phyloP scores from a whole-genome alignment of 2,113 vertebrate genomes.

The Trinectes maculatus region DNA sequence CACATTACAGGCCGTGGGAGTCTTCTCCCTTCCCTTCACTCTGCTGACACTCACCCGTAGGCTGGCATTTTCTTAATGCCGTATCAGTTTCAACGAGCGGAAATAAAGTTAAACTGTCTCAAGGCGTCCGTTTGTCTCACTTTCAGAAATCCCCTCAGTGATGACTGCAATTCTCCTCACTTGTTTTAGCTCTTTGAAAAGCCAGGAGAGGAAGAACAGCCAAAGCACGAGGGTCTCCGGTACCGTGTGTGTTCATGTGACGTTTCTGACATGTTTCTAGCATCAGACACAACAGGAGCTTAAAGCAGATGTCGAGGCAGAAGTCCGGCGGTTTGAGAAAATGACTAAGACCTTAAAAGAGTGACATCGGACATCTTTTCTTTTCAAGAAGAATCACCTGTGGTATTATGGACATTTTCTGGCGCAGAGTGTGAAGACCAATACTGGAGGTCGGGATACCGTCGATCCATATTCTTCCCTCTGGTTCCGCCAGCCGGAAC shows the following conservation, averaged over 20 bases:
- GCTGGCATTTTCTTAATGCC: conserved; percentile 83
- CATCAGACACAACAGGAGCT: conserved; percentile 26
- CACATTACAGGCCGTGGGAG: conserved; percentile 80
- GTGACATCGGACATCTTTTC: too few species aligned
- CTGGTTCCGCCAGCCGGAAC: conserved; percentile 91
- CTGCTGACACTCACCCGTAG: conserved; percentile 76
- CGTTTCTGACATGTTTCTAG: conserved; percentile 41
- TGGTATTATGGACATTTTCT: conserved; percentile 96
- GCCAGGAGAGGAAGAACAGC: conserved; percentile 45
- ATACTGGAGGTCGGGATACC: conserved; percentile 89
- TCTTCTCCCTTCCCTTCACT: conserved; percentile 75
- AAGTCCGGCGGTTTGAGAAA: conserved; percentile 25
- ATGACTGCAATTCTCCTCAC: conserved; percentile 75
- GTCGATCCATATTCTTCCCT: conserved; percentile 91
- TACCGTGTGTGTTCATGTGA: conserved; percentile 47
- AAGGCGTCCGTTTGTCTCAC: conserved; percentile 81
- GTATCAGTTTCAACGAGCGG: conserved; percentile 84
- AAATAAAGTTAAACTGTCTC: conserved; percentile 83
- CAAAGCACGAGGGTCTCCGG: conserved; percentile 42
- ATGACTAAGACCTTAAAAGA: conserved; percentile 5
- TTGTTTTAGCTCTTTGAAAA: conserved; percentile 69
- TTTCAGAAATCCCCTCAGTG: conserved; percentile 79
- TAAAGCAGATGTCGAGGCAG: conserved; percentile 20
- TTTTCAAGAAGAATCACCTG: too few species aligned
- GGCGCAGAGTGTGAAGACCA: conserved; percentile 90